Base-by-base conservation (phyloP, 2,888 invertebrate species). In the Atrina japonica region DNA sequence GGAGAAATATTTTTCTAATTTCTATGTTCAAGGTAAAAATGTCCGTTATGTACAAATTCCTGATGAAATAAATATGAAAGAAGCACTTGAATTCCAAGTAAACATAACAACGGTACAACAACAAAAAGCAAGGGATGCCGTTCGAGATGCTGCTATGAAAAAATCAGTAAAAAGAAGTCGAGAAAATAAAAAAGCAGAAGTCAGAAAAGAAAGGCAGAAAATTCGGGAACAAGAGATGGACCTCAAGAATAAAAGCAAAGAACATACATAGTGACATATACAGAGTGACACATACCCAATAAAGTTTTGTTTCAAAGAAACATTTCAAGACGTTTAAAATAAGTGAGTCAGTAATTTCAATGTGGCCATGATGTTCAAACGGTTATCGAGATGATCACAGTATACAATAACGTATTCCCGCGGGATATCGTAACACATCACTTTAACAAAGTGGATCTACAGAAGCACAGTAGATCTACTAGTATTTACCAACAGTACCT, bases 11-110 rank as follows among this genome's bases (percentile, higher is more conserved):
- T 84, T 81, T 69, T 79, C 75, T 3, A 67, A 70, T 16, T 87
- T 88, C 59, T 88, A 77, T 76, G 82, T 89, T 16, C 81, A 82
- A 67, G 88, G 88, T 23, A 73, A 69, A 40, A 83, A 84, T 35
- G 84, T 89, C 16, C 75, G 88, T 27, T 88, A 82, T 82, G 88
- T 89, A 0, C 86, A 88, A 50, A 85, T 89, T 29, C 88, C 88
- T n/a, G 88, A 88, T 66, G 80, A 87, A 61, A 73, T 89, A 5
- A 77, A 88, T 59, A 86, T 88, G 65, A 75, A 77, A 52, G 68
- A 76, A 29, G 77, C 83, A 0, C 85, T 88, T 73, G 79, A 83
- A 21, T 35, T 25, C 6, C 25, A 67, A 21, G 49, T 67, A 2
- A 58, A 66, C 21, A 59, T 27, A 27, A 63, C 55, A 21, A 58